Conservation (phyloP, 30 jellyfish, hydroid and myxozoan species). For the Nemopilema nomurai region DNA sequence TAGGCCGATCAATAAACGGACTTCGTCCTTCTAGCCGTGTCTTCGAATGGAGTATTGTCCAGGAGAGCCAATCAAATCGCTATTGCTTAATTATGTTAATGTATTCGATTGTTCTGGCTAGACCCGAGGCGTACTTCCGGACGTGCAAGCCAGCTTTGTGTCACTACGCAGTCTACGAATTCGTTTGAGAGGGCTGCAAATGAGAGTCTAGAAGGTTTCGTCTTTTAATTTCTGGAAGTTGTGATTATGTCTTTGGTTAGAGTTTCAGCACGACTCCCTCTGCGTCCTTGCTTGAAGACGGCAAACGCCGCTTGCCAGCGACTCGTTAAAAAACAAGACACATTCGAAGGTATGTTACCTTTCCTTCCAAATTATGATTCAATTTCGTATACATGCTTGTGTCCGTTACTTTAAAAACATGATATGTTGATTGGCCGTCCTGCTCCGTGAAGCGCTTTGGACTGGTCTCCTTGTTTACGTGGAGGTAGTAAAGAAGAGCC, state of each 20-base stretch:
- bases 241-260: conserved; percentile 62
- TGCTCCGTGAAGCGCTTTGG: no score
- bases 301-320: conserved; percentile 60
- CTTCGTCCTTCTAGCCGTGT: no score
- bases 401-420: no score
- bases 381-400: no score
- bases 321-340: conserved; percentile 28
- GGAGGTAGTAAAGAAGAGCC: no score
- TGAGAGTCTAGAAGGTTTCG: neutral
- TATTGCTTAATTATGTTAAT: neutral
- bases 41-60: no score
- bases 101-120: conserved; percentile 6
- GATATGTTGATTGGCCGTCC: no score
- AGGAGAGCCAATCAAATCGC: conserved; percentile 14
- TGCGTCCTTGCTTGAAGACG: conserved; percentile 54
- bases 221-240: no score
- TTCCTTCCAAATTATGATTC: neutral
- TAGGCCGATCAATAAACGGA: no score
- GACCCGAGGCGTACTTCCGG: conserved; percentile 7
- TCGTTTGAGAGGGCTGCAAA: neutral
- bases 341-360: conserved; percentile 46
- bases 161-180: neutral
- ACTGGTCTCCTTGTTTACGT: no score
- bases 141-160: neutral
- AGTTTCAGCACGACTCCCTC: conserved; percentile 70